Conservation (phyloP, 2,113 vertebrate species). For the Hucho hucho region DNA sequence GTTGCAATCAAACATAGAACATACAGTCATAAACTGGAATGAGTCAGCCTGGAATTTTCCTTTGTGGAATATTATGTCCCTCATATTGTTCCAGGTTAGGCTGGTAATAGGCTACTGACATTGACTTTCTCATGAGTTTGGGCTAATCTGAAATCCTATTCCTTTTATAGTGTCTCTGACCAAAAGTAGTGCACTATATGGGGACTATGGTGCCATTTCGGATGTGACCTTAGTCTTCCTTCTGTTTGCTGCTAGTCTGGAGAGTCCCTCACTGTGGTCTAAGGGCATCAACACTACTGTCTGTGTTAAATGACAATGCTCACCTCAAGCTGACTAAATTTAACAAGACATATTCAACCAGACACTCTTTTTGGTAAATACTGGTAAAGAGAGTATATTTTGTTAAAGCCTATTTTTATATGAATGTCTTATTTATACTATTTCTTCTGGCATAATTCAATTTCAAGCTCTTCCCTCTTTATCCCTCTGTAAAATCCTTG, state of each 20-base stretch:
- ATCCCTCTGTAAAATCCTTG: constrained; percentile 55
- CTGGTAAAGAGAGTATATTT: constrained; percentile 94
- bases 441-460: constrained; percentile 75
- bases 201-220: too few relatives aligned
- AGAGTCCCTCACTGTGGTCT: constrained; percentile 72
- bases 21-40: constrained; percentile 63
- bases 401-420: constrained; percentile 99
- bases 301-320: constrained; percentile 37
- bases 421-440: constrained; percentile 97
- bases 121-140: constrained; percentile 50
- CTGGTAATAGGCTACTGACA: constrained; percentile 75
- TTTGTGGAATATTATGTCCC: constrained; percentile 11
- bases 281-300: constrained; percentile 49
- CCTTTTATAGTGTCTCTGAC: too few relatives aligned
- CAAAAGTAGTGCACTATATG: too few relatives aligned
- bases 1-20: constrained; percentile 13
- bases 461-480: constrained; percentile 22
- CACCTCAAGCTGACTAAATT: constrained; percentile 56
- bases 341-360: constrained; percentile 64
- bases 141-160: too few relatives aligned
- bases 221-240: constrained; percentile 47
- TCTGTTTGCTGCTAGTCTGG: constrained; percentile 95
- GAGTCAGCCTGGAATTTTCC: constrained; percentile 39
- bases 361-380: constrained; percentile 84
- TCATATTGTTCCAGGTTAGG: constrained; percentile 51